Evolutionary conservation across 1,140 invertebrate genomes (phyloP).

Genomic region (Sycophaga agraensis): DNA sequence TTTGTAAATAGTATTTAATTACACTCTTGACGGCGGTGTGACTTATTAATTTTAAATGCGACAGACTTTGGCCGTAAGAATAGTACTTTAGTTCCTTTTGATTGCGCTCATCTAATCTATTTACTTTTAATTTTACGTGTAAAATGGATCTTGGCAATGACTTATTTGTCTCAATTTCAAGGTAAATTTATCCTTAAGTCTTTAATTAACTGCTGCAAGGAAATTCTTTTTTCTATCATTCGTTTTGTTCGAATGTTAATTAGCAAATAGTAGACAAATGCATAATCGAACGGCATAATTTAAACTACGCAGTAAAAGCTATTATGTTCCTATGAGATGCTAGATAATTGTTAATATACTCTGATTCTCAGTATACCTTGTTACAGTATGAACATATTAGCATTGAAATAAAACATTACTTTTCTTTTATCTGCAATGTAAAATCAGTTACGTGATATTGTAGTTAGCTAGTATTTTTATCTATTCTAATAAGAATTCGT

Average conservation of each 20-base stretch:
- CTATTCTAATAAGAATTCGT: too few relatives aligned
- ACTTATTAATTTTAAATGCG: conserved; percentile 47
- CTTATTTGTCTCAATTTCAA: too few relatives aligned
- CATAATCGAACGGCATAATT: conserved; percentile 30
- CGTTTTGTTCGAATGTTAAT: conserved; percentile 15
- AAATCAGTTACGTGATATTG: too few relatives aligned
- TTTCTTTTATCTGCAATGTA: too few relatives aligned
- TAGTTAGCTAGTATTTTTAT: neutral
- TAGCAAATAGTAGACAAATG: conserved; percentile 19
- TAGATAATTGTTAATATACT: conserved; percentile 23
- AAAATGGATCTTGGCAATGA: too few relatives aligned
- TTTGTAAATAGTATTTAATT: conserved; percentile 59
- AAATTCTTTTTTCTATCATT: conserved; percentile 5
- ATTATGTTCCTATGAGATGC: conserved; percentile 30
- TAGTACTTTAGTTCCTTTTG: conserved; percentile 25
- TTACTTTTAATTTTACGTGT: too few relatives aligned
- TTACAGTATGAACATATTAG: neutral
- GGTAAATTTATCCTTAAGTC: too few relatives aligned
- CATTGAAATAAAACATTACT: neutral
- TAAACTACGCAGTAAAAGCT: conserved; percentile 19
- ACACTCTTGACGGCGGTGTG: conserved; percentile 55
- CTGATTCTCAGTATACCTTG: too few relatives aligned
- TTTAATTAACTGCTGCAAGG: too few relatives aligned
- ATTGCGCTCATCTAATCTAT: too few relatives aligned
- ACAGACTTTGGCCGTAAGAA: conserved; percentile 17